A percentile compares a stretch with the other conserved stretches of the same genome.
These are phyloP conservation scores for Arvicola amphibius DNA, from an alignment of 2,797 vertebrate genomes.

Conservation along the genomic window DNA sequence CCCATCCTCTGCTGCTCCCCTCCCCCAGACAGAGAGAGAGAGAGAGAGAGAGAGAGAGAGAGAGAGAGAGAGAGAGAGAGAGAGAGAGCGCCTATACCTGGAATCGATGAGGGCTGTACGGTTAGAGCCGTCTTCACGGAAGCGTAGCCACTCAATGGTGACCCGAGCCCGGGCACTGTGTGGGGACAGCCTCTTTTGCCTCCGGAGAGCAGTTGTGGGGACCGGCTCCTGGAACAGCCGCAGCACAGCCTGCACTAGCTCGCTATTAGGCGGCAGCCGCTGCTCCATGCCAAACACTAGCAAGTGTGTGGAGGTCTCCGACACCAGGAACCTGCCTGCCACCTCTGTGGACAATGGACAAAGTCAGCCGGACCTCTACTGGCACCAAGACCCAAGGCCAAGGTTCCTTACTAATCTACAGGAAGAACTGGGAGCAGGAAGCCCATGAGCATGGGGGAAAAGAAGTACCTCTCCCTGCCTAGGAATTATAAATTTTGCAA, in stretches of 20 bases:
- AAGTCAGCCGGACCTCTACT: not conserved
- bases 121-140: constrained; percentile 91
- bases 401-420: not conserved
- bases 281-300: constrained; percentile 95
- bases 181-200: constrained; percentile 86
- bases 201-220: constrained; percentile 81
- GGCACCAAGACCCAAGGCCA: not conserved
- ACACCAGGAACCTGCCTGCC: constrained; percentile 91
- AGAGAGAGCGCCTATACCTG: constrained; percentile 86
- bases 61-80: not conserved
- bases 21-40: not conserved
- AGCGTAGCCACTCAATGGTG: constrained; percentile 95
- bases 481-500: not conserved
- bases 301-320: constrained; percentile 90
- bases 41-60: not conserved
- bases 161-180: constrained; percentile 89
- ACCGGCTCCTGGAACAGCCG: constrained; percentile 95
- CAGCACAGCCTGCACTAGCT: constrained; percentile 97
- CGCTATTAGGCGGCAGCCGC: constrained; percentile 93
- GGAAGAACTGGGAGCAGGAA: not conserved
- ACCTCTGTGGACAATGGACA: constrained; percentile 85
- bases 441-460: not conserved
- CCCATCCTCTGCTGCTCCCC: not conserved
- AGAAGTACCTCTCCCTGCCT: not conserved
- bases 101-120: constrained; percentile 94